These are phyloP conservation scores for Eidolon dupreanum DNA, from an alignment of 2,797 vertebrate species.

Conservation along the genomic window DNA sequence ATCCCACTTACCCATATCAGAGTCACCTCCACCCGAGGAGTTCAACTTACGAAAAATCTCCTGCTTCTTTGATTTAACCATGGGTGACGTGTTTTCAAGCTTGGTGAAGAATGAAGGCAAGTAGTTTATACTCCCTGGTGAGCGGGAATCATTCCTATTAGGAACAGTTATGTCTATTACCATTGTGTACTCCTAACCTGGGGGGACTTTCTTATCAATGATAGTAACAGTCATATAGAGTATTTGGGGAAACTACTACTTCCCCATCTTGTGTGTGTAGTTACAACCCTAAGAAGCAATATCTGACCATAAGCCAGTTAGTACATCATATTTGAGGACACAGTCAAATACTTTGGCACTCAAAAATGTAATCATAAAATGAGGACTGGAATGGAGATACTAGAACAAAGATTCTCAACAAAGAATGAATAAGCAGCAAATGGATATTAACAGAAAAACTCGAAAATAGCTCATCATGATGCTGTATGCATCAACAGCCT, in stretches of 20 bases:
- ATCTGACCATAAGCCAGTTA: neutral
- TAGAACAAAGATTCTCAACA: neutral
- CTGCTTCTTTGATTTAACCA: constrained; percentile 99
- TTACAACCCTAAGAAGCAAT: neutral
- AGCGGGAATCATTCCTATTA: constrained; percentile 95
- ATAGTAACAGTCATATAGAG: neutral
- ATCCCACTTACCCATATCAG: constrained; percentile 97
- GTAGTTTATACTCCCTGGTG: constrained; percentile 95
- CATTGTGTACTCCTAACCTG: neutral
- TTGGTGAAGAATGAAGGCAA: constrained; percentile 99
- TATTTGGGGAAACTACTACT: neutral
- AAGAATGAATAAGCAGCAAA: neutral
- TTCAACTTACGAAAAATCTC: constrained; percentile 99
- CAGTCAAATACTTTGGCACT: neutral
- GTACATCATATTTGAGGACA: neutral
- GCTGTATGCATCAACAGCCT: neutral
- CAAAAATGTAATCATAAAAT: neutral
- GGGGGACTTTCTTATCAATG: neutral
- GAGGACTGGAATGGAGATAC: neutral
- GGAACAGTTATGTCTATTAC: constrained; percentile 49
- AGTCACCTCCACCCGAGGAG: constrained; percentile 96
- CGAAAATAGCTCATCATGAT: neutral
- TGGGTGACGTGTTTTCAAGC: constrained; percentile 97
- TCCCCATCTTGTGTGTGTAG: neutral
- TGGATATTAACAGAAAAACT: neutral